Conservation (phyloP, 2,797 vertebrate species). For the Enteromius anoplus region DNA sequence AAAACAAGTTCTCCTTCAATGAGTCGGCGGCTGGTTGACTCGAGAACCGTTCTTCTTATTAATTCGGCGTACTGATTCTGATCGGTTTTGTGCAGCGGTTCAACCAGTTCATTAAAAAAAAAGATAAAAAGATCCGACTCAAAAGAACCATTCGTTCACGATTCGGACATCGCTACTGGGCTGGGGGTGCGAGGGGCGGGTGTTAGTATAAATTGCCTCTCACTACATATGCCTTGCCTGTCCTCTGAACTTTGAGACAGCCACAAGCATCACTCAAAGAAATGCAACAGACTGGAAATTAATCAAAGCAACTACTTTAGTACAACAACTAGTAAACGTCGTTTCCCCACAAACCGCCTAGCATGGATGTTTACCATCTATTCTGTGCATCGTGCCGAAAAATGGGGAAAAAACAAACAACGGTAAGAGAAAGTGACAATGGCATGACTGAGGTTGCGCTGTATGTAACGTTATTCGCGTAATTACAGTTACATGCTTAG, state of each 20-base stretch:
- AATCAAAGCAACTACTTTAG: slow-evolving; percentile 46
- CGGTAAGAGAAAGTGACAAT: slow-evolving; percentile 66
- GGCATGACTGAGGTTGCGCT: not conserved
- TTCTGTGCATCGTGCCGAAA: slow-evolving; percentile 63
- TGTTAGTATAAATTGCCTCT: slow-evolving; percentile 74
- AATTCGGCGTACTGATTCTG: not conserved
- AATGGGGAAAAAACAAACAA: slow-evolving; percentile 69
- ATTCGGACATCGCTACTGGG: slow-evolving; percentile 16
- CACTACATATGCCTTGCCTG: slow-evolving; percentile 72
- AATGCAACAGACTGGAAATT: slow-evolving; percentile 64
- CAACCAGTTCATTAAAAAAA: not conserved
- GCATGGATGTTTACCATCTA: slow-evolving; percentile 48
- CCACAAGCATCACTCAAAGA: slow-evolving; percentile 66
- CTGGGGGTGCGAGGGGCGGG: slow-evolving; percentile 69
- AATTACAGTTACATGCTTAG: no score
- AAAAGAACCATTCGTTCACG: slow-evolving; percentile 16
- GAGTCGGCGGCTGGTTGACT: not conserved
- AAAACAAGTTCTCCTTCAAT: not conserved
- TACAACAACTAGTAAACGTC: not conserved
- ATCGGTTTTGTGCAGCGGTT: not conserved
- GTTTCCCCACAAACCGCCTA: slow-evolving; percentile 24
- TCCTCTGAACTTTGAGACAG: slow-evolving; percentile 79
- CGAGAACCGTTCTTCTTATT: not conserved
- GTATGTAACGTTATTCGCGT: not conserved
- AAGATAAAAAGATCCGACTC: slow-evolving; percentile 6